Conservation (phyloP, 2,113 vertebrate genomes). For the Callionymus lyra region DNA sequence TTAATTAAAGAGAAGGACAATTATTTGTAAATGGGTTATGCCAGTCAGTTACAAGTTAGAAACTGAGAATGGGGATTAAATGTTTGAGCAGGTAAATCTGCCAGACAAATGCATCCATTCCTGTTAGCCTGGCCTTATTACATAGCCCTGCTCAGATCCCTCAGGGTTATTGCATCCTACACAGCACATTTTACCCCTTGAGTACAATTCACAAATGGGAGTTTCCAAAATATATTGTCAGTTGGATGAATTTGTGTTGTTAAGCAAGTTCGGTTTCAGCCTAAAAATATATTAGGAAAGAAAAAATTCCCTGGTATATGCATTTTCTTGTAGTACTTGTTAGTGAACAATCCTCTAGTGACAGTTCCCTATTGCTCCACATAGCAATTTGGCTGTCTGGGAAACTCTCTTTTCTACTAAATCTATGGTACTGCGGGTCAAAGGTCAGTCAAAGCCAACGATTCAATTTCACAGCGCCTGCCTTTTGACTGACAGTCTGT, state of each 20-base stretch:
- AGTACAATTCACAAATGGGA: constrained; percentile 39
- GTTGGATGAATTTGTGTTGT: constrained; percentile 21
- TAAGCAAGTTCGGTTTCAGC: constrained; percentile 9
- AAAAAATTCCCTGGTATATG: constrained; percentile 7
- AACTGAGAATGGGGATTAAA: too few relatives aligned
- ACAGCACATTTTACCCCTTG: constrained; percentile 25
- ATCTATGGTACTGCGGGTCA: constrained; percentile 38
- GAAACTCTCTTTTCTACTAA: constrained; percentile 11
- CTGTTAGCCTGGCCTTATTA: too few relatives aligned
- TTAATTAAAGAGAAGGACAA: too few relatives aligned
- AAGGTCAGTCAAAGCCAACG: constrained; percentile 57
- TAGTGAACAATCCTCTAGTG: constrained; percentile 25
- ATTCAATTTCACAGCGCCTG: constrained; percentile 69
- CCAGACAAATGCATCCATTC: too few relatives aligned
- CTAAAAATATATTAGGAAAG: too few relatives aligned
- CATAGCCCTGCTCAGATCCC: constrained; percentile 38
- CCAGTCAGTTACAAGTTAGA: too few relatives aligned
- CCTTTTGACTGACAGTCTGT: constrained; percentile 56
- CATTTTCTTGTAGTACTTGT: constrained; percentile 40
- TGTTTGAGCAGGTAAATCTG: too few relatives aligned
- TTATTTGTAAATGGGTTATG: too few relatives aligned
- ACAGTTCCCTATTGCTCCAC: constrained; percentile 5
- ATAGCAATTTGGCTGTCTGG: constrained; percentile 18
- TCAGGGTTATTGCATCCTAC: constrained; percentile 17
- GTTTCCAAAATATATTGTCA: constrained; percentile 24